Evolutionary conservation across 2,797 vertebrate genomes (phyloP).

Genomic region (Rhyacichthys aspro): DNA sequence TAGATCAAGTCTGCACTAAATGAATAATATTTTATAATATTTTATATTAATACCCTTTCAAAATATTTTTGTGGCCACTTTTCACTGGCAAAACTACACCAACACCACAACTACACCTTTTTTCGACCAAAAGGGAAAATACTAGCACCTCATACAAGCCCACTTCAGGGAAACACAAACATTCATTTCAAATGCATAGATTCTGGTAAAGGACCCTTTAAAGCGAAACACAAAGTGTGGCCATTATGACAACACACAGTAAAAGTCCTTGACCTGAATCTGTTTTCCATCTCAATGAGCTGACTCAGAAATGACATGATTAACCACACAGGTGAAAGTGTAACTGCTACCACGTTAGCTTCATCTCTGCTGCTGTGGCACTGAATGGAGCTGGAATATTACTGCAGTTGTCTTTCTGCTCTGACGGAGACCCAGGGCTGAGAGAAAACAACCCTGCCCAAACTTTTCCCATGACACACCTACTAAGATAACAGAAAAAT

Average conservation of each 20-base stretch:
- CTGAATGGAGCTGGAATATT: conserved; percentile 22
- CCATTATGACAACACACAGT: conserved; percentile 26
- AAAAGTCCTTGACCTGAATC: conserved; percentile 57
- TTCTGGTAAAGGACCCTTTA: conserved; percentile 22
- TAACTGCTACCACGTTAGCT: conserved; percentile 47
- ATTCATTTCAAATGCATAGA: not conserved
- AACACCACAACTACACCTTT: too few relatives aligned
- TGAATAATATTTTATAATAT: too few relatives aligned
- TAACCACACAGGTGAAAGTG: conserved; percentile 53
- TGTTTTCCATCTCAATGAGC: conserved; percentile 30
- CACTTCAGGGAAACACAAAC: not conserved
- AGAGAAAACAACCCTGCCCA: conserved; percentile 55
- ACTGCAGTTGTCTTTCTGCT: conserved; percentile 30
- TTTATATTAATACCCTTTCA: too few relatives aligned
- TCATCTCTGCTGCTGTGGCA: conserved; percentile 15
- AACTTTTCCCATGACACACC: conserved; percentile 69
- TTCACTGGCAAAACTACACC: too few relatives aligned
- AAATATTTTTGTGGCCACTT: not conserved
- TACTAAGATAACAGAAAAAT: conserved; percentile 74
- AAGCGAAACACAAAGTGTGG: conserved; percentile 16
- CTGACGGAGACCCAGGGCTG: conserved; percentile 39
- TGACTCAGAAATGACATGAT: conserved; percentile 29
- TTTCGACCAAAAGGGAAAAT: too few relatives aligned
- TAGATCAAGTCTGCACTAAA: too few relatives aligned
- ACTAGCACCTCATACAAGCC: too few relatives aligned